Percentiles rank a stretch among this genome's conserved stretches.
Evolutionary conservation across 1,140 invertebrate genomes (phyloP).

Genomic region (Eulimnadia texana): DNA sequence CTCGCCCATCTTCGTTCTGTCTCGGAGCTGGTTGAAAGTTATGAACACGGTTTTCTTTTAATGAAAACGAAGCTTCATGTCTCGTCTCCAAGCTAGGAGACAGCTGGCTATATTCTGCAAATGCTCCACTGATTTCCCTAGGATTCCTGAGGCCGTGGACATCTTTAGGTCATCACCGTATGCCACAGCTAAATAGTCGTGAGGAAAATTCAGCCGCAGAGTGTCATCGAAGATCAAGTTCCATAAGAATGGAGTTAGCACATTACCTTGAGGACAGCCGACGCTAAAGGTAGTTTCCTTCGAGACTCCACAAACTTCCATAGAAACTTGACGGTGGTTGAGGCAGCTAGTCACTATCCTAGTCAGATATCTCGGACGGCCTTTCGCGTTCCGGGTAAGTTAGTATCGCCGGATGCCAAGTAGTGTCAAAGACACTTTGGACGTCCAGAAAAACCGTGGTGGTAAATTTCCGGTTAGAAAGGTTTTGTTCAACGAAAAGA

Average conservation of each 20-base stretch:
- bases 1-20: too few species aligned
- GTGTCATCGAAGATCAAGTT: background rate
- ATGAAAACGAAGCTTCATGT: background rate
- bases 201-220: background rate
- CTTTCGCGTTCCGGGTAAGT: background rate
- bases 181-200: background rate
- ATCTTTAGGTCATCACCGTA: background rate
- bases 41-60: background rate
- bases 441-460: conserved; percentile 22
- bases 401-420: background rate
- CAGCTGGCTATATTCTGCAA: background rate
- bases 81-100: background rate
- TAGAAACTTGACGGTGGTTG: background rate
- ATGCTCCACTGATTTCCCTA: background rate
- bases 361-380: background rate
- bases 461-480: conserved; percentile 22
- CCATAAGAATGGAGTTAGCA: background rate
- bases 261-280: background rate
- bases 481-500: conserved; percentile 6
- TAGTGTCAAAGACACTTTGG: background rate
- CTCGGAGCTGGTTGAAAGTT: too few species aligned
- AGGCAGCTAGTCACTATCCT: background rate
- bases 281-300: background rate
- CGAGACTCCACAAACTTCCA: background rate
- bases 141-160: background rate